Conservation (phyloP, 92 coral and sea anemone species). For the Siderastrea siderea region DNA sequence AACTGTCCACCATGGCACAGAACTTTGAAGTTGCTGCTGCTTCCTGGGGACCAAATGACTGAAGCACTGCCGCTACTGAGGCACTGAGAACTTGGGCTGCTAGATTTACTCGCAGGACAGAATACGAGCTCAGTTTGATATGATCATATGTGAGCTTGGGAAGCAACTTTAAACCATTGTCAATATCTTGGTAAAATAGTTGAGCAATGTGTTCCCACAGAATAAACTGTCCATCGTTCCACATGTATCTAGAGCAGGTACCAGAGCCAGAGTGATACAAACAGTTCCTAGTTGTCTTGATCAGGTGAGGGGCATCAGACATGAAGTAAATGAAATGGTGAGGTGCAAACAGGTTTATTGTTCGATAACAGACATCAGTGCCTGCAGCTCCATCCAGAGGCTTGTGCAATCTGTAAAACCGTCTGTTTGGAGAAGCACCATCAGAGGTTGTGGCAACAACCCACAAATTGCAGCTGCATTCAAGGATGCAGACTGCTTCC, state of each 20-base stretch:
- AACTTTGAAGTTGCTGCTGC: constrained; percentile 60
- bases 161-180: not conserved
- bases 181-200: not conserved
- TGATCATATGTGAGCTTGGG: constrained; percentile 37
- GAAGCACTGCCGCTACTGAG: constrained; percentile 61
- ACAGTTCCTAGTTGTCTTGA: constrained; percentile 48
- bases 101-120: constrained; percentile 68
- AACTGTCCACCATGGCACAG: constrained; percentile 61
- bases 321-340: constrained; percentile 35
- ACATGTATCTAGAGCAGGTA: constrained; percentile 40
- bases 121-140: constrained; percentile 59
- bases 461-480: constrained; percentile 46
- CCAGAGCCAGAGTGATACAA: constrained; percentile 42
- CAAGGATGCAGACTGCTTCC: not conserved
- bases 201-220: not conserved
- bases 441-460: not conserved
- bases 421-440: not conserved
- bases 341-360: constrained; percentile 49
- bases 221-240: constrained; percentile 3
- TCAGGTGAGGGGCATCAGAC: constrained; percentile 43
- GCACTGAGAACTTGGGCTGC: constrained; percentile 78
- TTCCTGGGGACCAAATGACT: constrained; percentile 67
- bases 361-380: constrained; percentile 36
- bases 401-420: constrained; percentile 36
- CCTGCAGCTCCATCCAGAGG: constrained; percentile 42